Conservation (phyloP, 1,140 invertebrate genomes). For the Drosophila melanogaster region DNA sequence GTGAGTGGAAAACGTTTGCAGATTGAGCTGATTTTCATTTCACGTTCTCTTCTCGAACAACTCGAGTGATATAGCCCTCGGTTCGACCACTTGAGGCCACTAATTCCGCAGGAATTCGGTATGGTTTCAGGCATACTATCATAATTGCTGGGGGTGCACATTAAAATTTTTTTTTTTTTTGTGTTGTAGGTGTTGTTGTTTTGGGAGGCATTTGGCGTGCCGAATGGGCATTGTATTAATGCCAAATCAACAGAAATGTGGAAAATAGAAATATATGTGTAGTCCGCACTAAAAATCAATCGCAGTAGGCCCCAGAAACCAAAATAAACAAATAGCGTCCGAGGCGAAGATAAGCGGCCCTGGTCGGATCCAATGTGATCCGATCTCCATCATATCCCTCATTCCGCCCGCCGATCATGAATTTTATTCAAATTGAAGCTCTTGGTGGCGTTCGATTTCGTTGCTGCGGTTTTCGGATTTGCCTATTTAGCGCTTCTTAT, state of each 20-base stretch:
- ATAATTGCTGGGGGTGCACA: conserved; percentile 40
- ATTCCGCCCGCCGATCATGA: neutral
- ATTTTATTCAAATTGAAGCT: conserved; percentile 43
- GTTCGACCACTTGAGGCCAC: conserved; percentile 32
- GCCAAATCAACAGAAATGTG: conserved; percentile 65
- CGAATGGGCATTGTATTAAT: conserved; percentile 60
- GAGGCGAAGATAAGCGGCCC: conserved; percentile 50
- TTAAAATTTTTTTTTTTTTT: conserved; percentile 19
- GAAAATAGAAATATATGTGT: conserved; percentile 56
- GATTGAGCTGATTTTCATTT: conserved; percentile 29
- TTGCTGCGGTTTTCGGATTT: conserved; percentile 45
- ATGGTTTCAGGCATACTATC: conserved; percentile 23
- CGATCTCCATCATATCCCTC: conserved; percentile 1
- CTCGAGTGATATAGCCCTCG: conserved; percentile 2
- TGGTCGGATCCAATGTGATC: conserved; percentile 9
- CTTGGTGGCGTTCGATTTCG: conserved; percentile 42
- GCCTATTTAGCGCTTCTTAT: conserved; percentile 27
- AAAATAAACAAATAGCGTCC: conserved; percentile 50
- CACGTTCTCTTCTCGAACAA: conserved; percentile 23
- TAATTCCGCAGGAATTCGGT: conserved; percentile 40
- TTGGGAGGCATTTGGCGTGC: conserved; percentile 37
- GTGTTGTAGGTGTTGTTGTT: conserved; percentile 10
- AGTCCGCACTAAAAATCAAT: conserved; percentile 59
- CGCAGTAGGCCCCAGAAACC: conserved; percentile 37
- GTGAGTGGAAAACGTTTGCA: conserved; percentile 16